These are phyloP conservation scores for Rhopalosiphum padi DNA, from an alignment of 1,140 invertebrate genomes.

Conservation along the genomic window DNA sequence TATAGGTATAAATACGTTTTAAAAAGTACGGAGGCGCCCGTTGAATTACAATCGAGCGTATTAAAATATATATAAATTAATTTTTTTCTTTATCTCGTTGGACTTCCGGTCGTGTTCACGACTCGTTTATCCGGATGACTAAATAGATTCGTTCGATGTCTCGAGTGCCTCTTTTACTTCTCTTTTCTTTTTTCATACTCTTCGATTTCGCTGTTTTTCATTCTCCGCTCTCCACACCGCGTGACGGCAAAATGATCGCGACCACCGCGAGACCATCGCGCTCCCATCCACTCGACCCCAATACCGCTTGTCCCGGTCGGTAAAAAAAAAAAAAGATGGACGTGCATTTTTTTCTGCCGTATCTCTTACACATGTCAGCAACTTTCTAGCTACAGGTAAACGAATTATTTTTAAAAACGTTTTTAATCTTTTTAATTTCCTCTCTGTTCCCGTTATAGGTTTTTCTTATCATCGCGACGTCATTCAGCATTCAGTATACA, in stretches of 20 bases:
- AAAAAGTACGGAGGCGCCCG: neutral
- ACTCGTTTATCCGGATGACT: conserved; percentile 28
- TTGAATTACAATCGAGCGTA: neutral
- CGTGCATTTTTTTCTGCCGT: neutral
- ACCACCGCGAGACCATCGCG: neutral
- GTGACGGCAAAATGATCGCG: neutral
- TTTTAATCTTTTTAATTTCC: neutral
- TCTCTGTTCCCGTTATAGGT: neutral
- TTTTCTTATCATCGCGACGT: neutral
- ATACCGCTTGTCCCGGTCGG: neutral
- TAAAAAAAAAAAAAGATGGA: conserved; percentile 12
- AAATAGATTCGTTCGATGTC: conserved; percentile 28
- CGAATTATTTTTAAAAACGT: neutral
- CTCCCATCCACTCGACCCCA: neutral
- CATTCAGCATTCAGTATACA: neutral
- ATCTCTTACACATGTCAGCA: neutral
- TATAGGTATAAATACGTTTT: neutral
- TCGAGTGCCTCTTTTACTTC: neutral
- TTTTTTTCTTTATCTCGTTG: neutral
- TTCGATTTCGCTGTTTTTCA: neutral
- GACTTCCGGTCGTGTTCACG: conserved; percentile 25
- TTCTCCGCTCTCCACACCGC: neutral
- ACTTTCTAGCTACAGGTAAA: conserved; percentile 5
- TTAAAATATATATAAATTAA: neutral
- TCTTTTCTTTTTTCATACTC: neutral